Base-by-base conservation (phyloP, 2,113 vertebrate genomes). In the Ellobius talpinus region DNA sequence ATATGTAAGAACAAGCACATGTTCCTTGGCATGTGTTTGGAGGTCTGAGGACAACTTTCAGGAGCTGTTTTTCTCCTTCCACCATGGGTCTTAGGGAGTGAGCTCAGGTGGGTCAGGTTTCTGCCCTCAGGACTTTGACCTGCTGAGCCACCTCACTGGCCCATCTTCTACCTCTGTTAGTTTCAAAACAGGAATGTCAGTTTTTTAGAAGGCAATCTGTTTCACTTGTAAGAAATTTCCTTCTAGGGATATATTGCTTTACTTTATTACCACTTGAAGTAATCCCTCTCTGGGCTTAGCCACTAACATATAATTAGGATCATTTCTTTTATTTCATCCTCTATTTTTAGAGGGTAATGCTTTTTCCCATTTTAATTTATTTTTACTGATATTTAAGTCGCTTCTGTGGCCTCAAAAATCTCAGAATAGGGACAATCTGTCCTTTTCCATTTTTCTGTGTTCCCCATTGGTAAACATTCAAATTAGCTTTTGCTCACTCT, bases 291-390 rank as follows among this genome's bases (percentile, higher is more conserved):
- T 90, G 8, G 50, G 85, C 70, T 93, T 66, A 77, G 36, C 14
- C 11, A 87, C 52, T 42, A 52, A 33, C 1, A 55, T 89, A 29
- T 36, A 33, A 77, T 93, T 82, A 87, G 90, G 19, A 42, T 90
- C 24, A 36, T 74, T 89, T 85, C 14, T 91, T 94, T 93, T 76
- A 81, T 76, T 74, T 93, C 55, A 7, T 39, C 82, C 79, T 92
- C 72, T 68, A 87, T 47, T 91, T 94, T 86, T 82, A 89, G 72
- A 29, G 45, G 50, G 63, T 85, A 24, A 55, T 33, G 50, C 70
- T 73, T 86, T 70, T 68, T 7, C 19, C 29, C 29, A 50, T 39
- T 78, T 85, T 77, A 82, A 88, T 91, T 85, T 94, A 55, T 79
- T 58, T 91, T 78, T 91, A 78, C 24, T 88, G 63, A 89, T 50